Conservation (phyloP, 2,113 vertebrate species). For the Synodontis membranacea region DNA sequence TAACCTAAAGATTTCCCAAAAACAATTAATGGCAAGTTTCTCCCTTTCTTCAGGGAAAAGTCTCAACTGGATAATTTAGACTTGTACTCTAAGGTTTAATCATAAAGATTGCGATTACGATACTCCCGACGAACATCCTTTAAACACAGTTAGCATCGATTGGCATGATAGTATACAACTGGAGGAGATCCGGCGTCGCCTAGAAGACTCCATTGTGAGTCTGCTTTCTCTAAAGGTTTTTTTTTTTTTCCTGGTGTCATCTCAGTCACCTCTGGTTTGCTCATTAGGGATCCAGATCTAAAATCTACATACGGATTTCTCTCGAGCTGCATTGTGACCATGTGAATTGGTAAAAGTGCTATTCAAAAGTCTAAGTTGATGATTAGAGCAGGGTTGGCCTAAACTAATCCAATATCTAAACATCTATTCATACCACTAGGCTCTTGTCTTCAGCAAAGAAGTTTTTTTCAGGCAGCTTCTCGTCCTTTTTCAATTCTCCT, state of each 20-base stretch:
- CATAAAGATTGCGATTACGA: no score
- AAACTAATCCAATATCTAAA: not conserved
- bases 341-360: not conserved
- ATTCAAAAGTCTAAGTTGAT: not conserved
- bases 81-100: not conserved
- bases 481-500: conserved; percentile 26
- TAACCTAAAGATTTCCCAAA: not conserved
- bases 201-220: not conserved
- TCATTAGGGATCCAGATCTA: not conserved
- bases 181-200: not conserved
- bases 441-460: not conserved
- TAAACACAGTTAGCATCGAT: not conserved
- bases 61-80: not conserved
- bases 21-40: not conserved
- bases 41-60: not conserved
- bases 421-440: not conserved
- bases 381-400: not conserved
- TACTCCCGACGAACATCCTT: not conserved
- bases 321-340: not conserved
- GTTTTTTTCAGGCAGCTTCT: conserved; percentile 24
- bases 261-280: not conserved
- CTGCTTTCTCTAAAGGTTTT: not conserved
- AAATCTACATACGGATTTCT: not conserved
- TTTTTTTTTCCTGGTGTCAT: not conserved
- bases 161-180: not conserved